These are phyloP conservation scores for Saxidomus purpurata DNA, from an alignment of 1,140 invertebrate genomes.

Conservation along the genomic window DNA sequence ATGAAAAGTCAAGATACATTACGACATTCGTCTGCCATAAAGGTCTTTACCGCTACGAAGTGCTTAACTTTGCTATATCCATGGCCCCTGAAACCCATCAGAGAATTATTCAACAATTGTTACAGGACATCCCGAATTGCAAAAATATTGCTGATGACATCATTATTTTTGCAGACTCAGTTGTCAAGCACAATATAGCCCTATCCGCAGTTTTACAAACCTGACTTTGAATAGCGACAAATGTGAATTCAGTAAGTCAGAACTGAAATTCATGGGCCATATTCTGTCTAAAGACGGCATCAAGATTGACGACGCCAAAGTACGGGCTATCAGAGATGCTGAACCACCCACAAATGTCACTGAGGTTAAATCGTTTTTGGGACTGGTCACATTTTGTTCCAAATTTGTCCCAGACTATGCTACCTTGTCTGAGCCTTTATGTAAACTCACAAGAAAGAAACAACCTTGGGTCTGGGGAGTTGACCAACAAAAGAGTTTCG, in stretches of 20 bases:
- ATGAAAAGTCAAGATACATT: background rate
- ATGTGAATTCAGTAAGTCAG: too few relatives aligned
- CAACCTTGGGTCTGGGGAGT: conserved; percentile 58
- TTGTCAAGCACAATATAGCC: conserved; percentile 51
- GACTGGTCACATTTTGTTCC: too few relatives aligned
- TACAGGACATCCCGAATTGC: too few relatives aligned
- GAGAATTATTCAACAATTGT: background rate
- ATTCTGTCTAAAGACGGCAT: conserved; percentile 39
- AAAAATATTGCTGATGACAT: background rate
- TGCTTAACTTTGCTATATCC: background rate
- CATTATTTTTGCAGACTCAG: background rate
- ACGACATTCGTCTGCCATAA: background rate
- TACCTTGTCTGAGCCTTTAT: conserved; percentile 60
- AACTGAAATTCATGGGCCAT: too few relatives aligned
- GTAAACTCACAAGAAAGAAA: conserved; percentile 64
- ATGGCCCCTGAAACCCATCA: background rate
- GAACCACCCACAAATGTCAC: conserved; percentile 42
- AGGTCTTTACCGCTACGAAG: too few relatives aligned
- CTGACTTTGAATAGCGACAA: conserved; percentile 70
- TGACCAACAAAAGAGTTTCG: conserved; percentile 46
- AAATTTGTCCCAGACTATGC: conserved; percentile 67
- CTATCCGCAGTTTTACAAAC: conserved; percentile 31
- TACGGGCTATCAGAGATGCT: conserved; percentile 48
- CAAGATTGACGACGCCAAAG: conserved; percentile 27
- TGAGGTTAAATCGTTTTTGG: conserved; percentile 53